phyloP scores from a whole-genome alignment of 37 sponge, comb jelly and placozoan genomes.

The Aphrocallistes beatrix region DNA sequence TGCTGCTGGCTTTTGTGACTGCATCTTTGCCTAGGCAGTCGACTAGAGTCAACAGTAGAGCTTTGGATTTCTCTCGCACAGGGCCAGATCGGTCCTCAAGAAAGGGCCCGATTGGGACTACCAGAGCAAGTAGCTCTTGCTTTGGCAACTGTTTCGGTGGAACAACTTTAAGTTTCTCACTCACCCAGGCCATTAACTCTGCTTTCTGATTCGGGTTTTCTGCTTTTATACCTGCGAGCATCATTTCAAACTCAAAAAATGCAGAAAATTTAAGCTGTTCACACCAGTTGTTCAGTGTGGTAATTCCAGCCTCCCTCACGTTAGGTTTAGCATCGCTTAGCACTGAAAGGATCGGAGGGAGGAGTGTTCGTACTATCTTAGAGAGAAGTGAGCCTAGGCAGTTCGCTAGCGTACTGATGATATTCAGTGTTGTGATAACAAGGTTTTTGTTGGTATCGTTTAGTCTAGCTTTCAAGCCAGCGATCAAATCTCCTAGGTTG shows the following conservation, averaged over 20 bases:
- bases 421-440: constrained; percentile 54
- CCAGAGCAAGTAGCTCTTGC: constrained; percentile 32
- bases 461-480: constrained; percentile 63
- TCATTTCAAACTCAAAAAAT: constrained; percentile 55
- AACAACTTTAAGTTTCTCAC: neutral
- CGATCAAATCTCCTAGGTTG: constrained; percentile 61
- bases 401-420: constrained; percentile 45
- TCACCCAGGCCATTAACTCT: constrained; percentile 33
- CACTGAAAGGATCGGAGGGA: constrained; percentile 30
- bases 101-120: constrained; percentile 39
- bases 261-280: constrained; percentile 30
- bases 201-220: constrained; percentile 74
- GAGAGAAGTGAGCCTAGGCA: constrained; percentile 53
- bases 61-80: constrained; percentile 48
- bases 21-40: constrained; percentile 53
- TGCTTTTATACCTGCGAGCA: constrained; percentile 42
- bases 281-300: constrained; percentile 49
- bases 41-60: constrained; percentile 42
- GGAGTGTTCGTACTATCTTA: constrained; percentile 27
- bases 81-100: constrained; percentile 73
- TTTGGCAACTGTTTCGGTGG: neutral
- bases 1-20: constrained; percentile 32
- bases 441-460: constrained; percentile 79
- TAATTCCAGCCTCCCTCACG: constrained; percentile 45
- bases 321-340: constrained; percentile 60